Evolutionary conservation across 2,888 invertebrate genomes (phyloP).

Genomic region (Perithous albicinctus): DNA sequence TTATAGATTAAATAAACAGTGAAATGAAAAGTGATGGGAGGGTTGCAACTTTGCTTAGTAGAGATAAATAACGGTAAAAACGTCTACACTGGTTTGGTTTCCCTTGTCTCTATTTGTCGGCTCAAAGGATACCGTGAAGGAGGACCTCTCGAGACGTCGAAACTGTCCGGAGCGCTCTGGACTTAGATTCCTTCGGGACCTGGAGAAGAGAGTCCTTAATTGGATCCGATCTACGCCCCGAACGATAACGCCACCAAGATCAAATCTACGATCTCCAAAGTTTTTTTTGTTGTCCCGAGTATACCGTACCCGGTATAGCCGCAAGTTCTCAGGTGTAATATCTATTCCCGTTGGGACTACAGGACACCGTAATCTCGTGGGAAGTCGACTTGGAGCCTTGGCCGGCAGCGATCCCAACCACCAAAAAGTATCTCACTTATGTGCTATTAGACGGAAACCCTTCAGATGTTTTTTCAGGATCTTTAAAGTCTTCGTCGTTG

Average conservation of each 20-base stretch:
- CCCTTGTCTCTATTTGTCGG: conserved; percentile 27
- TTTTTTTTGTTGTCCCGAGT: conserved; percentile 9
- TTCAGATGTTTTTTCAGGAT: conserved; percentile 11
- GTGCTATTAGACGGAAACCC: conserved; percentile 23
- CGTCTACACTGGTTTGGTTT: neutral
- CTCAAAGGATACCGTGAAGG: conserved; percentile 12
- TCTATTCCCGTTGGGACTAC: conserved; percentile 22
- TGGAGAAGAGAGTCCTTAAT: conserved; percentile 50
- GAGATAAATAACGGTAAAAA: conserved; percentile 3
- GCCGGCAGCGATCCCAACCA: neutral
- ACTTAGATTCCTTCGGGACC: conserved; percentile 33
- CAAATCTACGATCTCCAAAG: conserved; percentile 42
- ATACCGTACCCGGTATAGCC: conserved; percentile 21
- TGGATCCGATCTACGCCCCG: conserved; percentile 56
- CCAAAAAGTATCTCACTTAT: conserved; percentile 43
- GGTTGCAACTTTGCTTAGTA: neutral
- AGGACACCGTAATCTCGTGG: conserved; percentile 47
- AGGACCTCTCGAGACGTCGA: neutral
- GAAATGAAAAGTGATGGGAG: neutral
- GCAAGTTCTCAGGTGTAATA: conserved; percentile 59
- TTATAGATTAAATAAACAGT: neutral
- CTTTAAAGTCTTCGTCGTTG: neutral
- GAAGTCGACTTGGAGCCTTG: conserved; percentile 20
- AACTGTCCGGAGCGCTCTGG: conserved; percentile 6
- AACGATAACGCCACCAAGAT: conserved; percentile 47